phyloP scores from a whole-genome alignment of 2,797 vertebrate genomes.

The Propithecus perrieri region DNA sequence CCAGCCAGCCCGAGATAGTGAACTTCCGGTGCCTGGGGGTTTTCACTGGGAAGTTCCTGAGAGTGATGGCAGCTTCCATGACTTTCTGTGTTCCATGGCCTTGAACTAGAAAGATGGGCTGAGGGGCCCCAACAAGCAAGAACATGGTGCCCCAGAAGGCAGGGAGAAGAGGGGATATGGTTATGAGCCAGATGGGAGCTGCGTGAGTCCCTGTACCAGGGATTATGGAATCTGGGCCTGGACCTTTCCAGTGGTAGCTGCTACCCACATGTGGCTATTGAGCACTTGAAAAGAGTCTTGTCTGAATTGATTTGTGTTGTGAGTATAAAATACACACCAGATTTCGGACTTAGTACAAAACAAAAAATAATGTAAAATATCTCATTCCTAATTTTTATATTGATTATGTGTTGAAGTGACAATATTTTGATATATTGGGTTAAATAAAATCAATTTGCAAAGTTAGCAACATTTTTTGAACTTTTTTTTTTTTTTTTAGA shows the following conservation, averaged over 20 bases:
- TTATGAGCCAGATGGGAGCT: not conserved
- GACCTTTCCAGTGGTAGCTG: not conserved
- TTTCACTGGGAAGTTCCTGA: not conserved
- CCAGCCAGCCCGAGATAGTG: conserved; percentile 67
- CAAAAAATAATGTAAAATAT: not conserved
- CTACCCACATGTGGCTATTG: not conserved
- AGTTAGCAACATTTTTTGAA: not conserved
- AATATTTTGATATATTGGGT: not conserved
- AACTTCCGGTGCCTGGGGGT: conserved; percentile 39
- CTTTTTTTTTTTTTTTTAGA: not conserved
- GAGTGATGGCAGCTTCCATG: not conserved
- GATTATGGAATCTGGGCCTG: not conserved
- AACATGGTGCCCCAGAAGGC: no score
- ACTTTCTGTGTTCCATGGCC: not conserved
- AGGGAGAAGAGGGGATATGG: no score
- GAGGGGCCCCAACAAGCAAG: not conserved
- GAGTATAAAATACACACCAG: not conserved
- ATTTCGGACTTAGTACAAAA: not conserved
- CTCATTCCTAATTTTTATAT: not conserved
- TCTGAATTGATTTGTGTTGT: not conserved
- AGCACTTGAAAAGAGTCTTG: not conserved
- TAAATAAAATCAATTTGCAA: not conserved
- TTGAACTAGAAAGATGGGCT: not conserved
- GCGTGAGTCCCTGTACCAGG: not conserved
- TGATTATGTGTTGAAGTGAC: not conserved